Base-by-base conservation (phyloP, 1,140 invertebrate genomes). In the Pachyrhynchus sulphureomaculatus region DNA sequence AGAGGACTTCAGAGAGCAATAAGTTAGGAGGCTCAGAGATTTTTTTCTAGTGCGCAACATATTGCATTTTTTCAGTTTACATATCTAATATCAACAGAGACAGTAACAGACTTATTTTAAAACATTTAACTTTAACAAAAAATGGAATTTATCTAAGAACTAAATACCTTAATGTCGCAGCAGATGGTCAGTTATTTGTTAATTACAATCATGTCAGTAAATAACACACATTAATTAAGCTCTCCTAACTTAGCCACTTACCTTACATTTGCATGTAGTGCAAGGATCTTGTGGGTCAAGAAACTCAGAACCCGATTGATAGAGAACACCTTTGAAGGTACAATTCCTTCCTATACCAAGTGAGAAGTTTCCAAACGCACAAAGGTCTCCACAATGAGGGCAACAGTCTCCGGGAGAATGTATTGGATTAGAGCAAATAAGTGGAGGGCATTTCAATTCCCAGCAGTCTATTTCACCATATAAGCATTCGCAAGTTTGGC, bases 391-490 rank as follows among this genome's bases (percentile, higher is more conserved):
- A 73, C 88, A 90, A 29, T 86, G 80, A n/a, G 84, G 83, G 76
- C 88, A 88, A 77, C 88, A 88, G 71, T 89, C 86, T 9, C 83
- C 83, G 13, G 82, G 77, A 13, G 80, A 76, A 47, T 80, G 83
- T 51, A 90, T 76, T 29, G 86, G 81, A 70, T 87, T 82, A 64
- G 83, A 74, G 79, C 90, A 90, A 15, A 81, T 80, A 24, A 87
- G 76, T 17, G 84, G 84, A 58, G 90, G 90, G 80, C 92, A 94
- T 61, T 71, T 69, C 21, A 71, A 23, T 67, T 88, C 86, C 90
- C 90, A 93, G 74, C 92, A 95, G 79, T 93, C 91, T 58, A 92
- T 85, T 79, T 95, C 90, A 37, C 92, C 91, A 71, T 89, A 81
- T 75, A 92, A 78, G 79, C 92, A 95, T 80, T 93, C 91, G 81